Evolutionary conservation across 2,888 invertebrate genomes (phyloP).

Genomic region (Lithophane socia): DNA sequence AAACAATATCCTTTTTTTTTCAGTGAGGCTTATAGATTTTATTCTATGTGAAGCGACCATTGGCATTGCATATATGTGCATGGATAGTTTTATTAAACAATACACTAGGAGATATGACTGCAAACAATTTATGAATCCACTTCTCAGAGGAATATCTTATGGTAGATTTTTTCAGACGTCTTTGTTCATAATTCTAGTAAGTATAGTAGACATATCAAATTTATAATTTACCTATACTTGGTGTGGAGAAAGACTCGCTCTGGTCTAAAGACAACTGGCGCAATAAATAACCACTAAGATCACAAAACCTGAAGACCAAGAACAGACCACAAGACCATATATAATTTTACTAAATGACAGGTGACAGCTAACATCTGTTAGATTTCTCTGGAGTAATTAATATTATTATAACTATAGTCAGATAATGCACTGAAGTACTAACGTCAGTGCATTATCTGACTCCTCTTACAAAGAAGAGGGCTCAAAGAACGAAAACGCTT

Average conservation of each 20-base stretch:
- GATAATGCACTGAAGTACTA: no score
- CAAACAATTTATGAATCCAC: constrained; percentile 75
- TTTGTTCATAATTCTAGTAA: constrained; percentile 77
- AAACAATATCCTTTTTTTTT: constrained; percentile 41
- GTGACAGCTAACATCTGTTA: neutral
- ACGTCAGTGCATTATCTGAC: neutral
- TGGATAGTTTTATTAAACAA: constrained; percentile 83
- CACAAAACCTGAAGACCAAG: neutral
- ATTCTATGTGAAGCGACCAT: constrained; percentile 73
- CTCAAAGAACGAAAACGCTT: neutral
- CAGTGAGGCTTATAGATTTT: constrained; percentile 79
- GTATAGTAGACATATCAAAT: constrained; percentile 47
- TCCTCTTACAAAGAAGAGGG: neutral
- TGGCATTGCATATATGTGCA: constrained; percentile 82
- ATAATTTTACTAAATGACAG: neutral
- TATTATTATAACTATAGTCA: neutral
- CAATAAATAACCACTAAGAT: neutral
- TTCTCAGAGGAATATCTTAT: constrained; percentile 78
- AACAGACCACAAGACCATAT: neutral
- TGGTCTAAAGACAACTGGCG: neutral
- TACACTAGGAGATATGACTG: constrained; percentile 79
- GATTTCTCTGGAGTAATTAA: neutral
- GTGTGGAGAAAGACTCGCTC: neutral
- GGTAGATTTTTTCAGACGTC: constrained; percentile 78
- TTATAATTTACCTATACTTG: neutral